Conservation (phyloP, 2,888 invertebrate species). For the Cataglyphis rosenhaueri region DNA sequence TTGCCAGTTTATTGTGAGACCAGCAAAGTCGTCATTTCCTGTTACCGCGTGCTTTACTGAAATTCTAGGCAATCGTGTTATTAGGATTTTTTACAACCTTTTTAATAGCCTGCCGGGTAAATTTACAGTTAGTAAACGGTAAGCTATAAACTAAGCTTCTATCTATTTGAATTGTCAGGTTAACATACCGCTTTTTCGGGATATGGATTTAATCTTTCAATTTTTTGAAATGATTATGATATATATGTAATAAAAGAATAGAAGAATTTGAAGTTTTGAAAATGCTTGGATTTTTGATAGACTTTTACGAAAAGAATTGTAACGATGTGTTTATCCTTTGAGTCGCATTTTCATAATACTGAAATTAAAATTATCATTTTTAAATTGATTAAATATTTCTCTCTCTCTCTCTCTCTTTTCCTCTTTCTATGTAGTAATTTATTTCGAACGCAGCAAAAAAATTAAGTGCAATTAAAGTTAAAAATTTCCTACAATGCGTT, state of each 20-base stretch:
- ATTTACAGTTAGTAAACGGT: slow-evolving; percentile 18
- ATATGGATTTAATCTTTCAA: background rate
- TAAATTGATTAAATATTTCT: background rate
- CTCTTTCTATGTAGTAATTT: background rate
- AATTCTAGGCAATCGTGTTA: background rate
- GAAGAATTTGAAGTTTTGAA: background rate
- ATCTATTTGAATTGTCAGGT: slow-evolving; percentile 20
- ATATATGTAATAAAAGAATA: background rate
- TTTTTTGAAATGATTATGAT: background rate
- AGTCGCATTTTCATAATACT: background rate
- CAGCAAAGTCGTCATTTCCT: background rate
- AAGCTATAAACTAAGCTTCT: background rate
- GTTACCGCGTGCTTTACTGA: background rate
- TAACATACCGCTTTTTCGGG: background rate
- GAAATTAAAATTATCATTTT: background rate
- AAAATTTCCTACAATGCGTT: background rate
- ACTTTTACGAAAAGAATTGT: background rate
- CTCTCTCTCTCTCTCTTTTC: background rate
- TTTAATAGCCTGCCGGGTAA: background rate
- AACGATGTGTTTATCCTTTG: background rate
- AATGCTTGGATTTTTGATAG: background rate
- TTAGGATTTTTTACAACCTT: slow-evolving; percentile 17
- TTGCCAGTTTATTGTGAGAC: background rate
- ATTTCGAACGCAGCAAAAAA: background rate
- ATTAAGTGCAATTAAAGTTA: background rate